phyloP scores from a whole-genome alignment of 2,888 invertebrate species.

The Poecilobothrus nobilitatus region DNA sequence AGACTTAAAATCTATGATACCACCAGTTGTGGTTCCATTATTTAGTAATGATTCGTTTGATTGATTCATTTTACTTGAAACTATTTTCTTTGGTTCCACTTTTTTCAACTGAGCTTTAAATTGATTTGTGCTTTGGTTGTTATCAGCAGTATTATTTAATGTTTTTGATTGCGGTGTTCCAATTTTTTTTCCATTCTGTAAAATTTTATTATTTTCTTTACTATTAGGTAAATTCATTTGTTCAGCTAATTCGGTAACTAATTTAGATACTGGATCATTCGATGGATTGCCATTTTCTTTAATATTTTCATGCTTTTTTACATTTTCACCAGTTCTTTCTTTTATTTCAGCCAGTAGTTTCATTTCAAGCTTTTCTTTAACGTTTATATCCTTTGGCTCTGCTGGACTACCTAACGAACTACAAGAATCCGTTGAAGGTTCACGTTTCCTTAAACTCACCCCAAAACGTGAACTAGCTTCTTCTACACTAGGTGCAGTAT shows the following conservation, averaged over 20 bases:
- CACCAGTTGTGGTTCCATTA: background rate
- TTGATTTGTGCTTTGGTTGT: constrained; percentile 39
- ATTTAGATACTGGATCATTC: constrained; percentile 68
- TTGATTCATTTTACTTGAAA: constrained; percentile 48
- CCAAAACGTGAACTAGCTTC: constrained; percentile 65
- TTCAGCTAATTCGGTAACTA: constrained; percentile 78
- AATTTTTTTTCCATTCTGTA: constrained; percentile 4
- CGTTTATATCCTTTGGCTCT: constrained; percentile 38
- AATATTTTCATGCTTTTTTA: constrained; percentile 35
- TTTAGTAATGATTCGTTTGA: constrained; percentile 31
- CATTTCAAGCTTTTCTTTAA: constrained; percentile 75
- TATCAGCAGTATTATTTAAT: constrained; percentile 24
- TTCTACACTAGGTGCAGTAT: constrained; percentile 59
- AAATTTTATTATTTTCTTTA: constrained; percentile 14
- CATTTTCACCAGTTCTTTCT: constrained; percentile 60
- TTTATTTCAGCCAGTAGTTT: constrained; percentile 78
- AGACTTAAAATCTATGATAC: constrained; percentile 74
- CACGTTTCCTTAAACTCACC: constrained; percentile 59
- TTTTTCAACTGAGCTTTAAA: constrained; percentile 65
- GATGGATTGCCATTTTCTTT: constrained; percentile 38
- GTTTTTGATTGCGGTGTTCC: constrained; percentile 25
- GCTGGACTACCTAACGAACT: constrained; percentile 48
- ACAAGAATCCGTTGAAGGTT: constrained; percentile 53
- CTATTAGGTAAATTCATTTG: constrained; percentile 56
- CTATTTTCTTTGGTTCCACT: constrained; percentile 56